Evolutionary conservation across 2,113 vertebrate genomes (phyloP).

Genomic region (Tor tambroides): DNA sequence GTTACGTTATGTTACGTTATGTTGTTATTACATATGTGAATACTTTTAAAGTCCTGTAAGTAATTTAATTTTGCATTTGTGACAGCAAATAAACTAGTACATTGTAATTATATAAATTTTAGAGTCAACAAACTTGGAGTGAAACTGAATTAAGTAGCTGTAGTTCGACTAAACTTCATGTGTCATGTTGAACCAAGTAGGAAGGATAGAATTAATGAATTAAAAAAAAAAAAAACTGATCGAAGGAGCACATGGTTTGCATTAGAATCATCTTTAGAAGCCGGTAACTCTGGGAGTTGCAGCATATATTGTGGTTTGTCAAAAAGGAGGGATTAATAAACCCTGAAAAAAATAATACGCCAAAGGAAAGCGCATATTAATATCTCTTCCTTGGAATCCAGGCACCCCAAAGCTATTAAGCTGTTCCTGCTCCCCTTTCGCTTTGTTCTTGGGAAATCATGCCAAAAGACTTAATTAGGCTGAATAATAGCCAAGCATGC

Average conservation of each 20-base stretch:
- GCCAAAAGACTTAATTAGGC: conserved; percentile 79
- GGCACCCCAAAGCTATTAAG: conserved; percentile 67
- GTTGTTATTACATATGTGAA: not conserved
- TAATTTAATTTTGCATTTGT: not conserved
- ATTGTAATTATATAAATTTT: not conserved
- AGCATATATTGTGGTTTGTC: conserved; percentile 34
- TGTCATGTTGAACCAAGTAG: not conserved
- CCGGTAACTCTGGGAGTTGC: conserved; percentile 28
- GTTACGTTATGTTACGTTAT: not conserved
- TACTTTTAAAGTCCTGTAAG: not conserved
- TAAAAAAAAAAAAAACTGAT: not conserved
- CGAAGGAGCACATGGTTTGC: conserved; percentile 1
- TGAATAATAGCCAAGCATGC: conserved; percentile 80
- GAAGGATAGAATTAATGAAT: conserved; percentile 10
- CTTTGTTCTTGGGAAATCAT: conserved; percentile 76
- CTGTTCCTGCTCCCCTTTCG: conserved; percentile 71
- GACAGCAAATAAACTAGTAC: not conserved
- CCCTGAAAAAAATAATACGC: conserved; percentile 49
- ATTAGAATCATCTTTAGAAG: not conserved
- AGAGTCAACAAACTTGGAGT: not conserved
- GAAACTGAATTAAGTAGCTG: not conserved
- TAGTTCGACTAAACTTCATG: not conserved
- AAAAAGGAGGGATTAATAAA: conserved; percentile 53
- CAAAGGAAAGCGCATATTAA: conserved; percentile 59
- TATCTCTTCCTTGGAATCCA: conserved; percentile 61